A percentile compares a stretch with the other conserved stretches of the same genome.
Conservation (phyloP, 35 echinoderm and acorn worm species). For the Acanthaster planci region DNA sequence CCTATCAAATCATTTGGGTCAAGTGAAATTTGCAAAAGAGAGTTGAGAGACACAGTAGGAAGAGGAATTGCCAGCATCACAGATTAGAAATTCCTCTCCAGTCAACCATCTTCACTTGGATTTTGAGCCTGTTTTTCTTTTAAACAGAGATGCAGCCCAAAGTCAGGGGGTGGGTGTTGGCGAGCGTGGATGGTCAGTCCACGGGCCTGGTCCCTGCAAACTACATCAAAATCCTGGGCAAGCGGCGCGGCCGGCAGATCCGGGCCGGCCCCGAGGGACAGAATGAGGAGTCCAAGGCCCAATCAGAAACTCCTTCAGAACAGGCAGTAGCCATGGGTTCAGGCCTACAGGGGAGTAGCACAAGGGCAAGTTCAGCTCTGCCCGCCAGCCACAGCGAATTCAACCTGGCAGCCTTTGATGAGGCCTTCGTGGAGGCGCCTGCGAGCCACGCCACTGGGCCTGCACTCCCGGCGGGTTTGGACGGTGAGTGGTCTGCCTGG, state of each 20-base stretch:
- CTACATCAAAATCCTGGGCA: conserved; percentile 94
- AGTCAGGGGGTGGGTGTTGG: conserved; percentile 90
- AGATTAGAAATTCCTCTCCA: neutral
- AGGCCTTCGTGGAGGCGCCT: neutral
- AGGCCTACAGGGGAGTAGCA: neutral
- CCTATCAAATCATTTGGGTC: too few relatives aligned
- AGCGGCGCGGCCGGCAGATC: conserved; percentile 65
- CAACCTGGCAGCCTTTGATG: conserved; percentile 38
- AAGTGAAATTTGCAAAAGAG: too few relatives aligned
- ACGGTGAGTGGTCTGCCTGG: conserved; percentile 14
- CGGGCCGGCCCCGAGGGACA: neutral
- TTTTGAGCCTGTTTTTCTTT: conserved; percentile 22
- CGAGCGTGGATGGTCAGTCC: conserved; percentile 71
- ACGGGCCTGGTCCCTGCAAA: conserved; percentile 91
- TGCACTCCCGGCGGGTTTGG: neutral
- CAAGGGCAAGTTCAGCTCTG: neutral
- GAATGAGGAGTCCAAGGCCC: neutral
- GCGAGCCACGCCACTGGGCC: neutral
- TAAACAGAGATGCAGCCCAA: conserved; percentile 86
- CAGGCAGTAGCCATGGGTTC: neutral
- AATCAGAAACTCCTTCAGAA: neutral
- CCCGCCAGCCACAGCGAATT: neutral
- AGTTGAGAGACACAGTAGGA: too few relatives aligned
- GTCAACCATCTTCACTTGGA: neutral
- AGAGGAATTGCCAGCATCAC: too few relatives aligned